These are phyloP conservation scores for Chrysogorgia sp. DNA, from an alignment of 92 coral and sea anemone species.

Conservation along the genomic window DNA sequence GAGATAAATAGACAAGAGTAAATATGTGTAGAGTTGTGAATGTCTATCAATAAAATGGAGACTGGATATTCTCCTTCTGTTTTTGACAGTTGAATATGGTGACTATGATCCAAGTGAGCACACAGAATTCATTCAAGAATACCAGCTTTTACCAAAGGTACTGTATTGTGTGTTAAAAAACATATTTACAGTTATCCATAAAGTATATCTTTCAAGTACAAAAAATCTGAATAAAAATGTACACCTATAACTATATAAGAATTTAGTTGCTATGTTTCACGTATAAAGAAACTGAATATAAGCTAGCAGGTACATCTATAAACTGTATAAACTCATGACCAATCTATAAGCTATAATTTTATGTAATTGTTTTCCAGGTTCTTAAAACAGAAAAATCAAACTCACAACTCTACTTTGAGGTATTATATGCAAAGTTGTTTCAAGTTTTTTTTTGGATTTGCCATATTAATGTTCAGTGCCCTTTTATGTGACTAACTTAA, in stretches of 20 bases:
- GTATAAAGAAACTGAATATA: neutral
- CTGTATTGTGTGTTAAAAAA: neutral
- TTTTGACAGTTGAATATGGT: slow-evolving; percentile 82
- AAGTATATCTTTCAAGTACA: too few species aligned
- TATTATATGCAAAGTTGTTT: neutral
- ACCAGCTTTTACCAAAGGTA: slow-evolving; percentile 74
- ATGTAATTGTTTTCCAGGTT: slow-evolving; percentile 1
- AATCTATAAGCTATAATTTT: neutral
- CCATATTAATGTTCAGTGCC: too few species aligned
- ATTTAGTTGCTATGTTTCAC: too few species aligned
- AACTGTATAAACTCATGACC: neutral
- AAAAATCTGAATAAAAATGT: too few species aligned
- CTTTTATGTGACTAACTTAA: neutral
- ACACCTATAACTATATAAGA: too few species aligned
- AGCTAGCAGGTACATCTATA: neutral
- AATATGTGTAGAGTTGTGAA: neutral
- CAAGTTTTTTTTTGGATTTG: too few species aligned
- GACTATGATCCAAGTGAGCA: slow-evolving; percentile 70
- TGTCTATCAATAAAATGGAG: neutral
- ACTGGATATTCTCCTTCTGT: neutral
- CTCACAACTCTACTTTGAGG: slow-evolving; percentile 37
- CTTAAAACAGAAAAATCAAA: slow-evolving; percentile 24
- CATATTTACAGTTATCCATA: too few species aligned
- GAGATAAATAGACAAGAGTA: neutral
- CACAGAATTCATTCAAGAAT: slow-evolving; percentile 56